Evolutionary conservation across 2,888 invertebrate genomes (phyloP), one percentile per base, ranked within the genome.

Genomic region (Leucoma salicis): DNA sequence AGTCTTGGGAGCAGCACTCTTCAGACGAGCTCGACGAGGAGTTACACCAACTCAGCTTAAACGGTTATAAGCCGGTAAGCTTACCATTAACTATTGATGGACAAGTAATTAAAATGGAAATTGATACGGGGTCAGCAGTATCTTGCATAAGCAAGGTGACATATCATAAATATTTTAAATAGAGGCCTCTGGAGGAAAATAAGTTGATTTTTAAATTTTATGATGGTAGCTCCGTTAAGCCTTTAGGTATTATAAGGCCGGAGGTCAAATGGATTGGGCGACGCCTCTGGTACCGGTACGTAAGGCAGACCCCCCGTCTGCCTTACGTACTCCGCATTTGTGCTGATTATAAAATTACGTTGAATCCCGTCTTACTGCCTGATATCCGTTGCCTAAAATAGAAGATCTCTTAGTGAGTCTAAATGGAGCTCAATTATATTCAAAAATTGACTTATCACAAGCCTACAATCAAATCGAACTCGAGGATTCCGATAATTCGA

Each of bases 181-280:
- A n/a, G n/a, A n/a, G n/a, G n/a, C n/a, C n/a, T n/a, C n/a, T n/a
- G n/a, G n/a, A n/a, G n/a, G n/a, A n/a, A n/a, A n/a, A n/a, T n/a
- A n/a, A n/a, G n/a, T n/a, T n/a, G n/a, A n/a, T n/a, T n/a, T n/a
- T n/a, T n/a, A n/a, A n/a, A n/a, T n/a, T n/a, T n/a, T n/a, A n/a
- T n/a, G n/a, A n/a, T n/a, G n/a, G n/a, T n/a, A n/a, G n/a, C n/a
- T n/a, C n/a, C n/a, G n/a, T n/a, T n/a, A n/a, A n/a, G n/a, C n/a
- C n/a, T n/a, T n/a, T n/a, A n/a, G n/a, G n/a, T n/a, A n/a, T n/a
- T 43, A 57, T 63, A 34, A 53, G 53, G 43, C 61, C 62, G 1
- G 56, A 65, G 3, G 53, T 58, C 25, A 37, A 48, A 44, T 57
- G 14, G 61, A 63, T 40, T 63, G 58, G 59, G 59, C 61, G 2